A percentile compares a stretch with the other conserved stretches of the same genome.
Evolutionary conservation across 2,888 invertebrate genomes (phyloP).

Genomic region (Blastobasis adustella): DNA sequence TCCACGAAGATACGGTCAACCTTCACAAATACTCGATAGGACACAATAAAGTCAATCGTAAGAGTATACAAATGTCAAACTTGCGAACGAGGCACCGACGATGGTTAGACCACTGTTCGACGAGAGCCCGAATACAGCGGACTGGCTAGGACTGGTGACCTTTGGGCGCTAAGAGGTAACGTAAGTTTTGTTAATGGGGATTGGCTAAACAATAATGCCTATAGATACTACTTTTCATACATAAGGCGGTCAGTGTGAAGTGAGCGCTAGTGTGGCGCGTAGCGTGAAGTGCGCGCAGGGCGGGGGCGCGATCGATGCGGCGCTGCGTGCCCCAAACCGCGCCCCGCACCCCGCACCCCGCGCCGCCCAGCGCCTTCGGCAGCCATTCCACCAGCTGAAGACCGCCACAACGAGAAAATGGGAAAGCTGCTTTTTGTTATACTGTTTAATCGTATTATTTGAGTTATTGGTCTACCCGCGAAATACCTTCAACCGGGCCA

Average conservation of each 20-base stretch:
- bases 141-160: conserved; percentile 39
- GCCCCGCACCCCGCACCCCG: too few species aligned
- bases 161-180: conserved; percentile 22
- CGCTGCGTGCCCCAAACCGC: conserved; percentile 6
- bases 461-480: too few species aligned
- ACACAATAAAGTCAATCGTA: conserved; percentile 28
- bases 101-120: conserved; percentile 14
- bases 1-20: conserved; percentile 28
- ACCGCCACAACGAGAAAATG: too few species aligned
- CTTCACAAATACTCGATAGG: conserved; percentile 27
- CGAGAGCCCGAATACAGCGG: conserved; percentile 25
- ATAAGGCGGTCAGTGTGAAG: conserved; percentile 54
- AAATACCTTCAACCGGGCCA: too few species aligned
- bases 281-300: conserved; percentile 18
- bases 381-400: too few species aligned
- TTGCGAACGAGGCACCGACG: conserved; percentile 11
- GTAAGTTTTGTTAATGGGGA: conserved; percentile 53
- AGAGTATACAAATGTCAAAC: conserved; percentile 19
- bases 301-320: conserved; percentile 52
- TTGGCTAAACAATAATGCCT: conserved; percentile 58
- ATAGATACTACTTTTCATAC: conserved; percentile 67
- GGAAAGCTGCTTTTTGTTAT: too few species aligned
- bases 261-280: conserved; percentile 34
- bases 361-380: too few species aligned
- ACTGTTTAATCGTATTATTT: too few species aligned